These are phyloP conservation scores for Eurytoma californica DNA, from an alignment of 2,888 invertebrate species.

Conservation along the genomic window DNA sequence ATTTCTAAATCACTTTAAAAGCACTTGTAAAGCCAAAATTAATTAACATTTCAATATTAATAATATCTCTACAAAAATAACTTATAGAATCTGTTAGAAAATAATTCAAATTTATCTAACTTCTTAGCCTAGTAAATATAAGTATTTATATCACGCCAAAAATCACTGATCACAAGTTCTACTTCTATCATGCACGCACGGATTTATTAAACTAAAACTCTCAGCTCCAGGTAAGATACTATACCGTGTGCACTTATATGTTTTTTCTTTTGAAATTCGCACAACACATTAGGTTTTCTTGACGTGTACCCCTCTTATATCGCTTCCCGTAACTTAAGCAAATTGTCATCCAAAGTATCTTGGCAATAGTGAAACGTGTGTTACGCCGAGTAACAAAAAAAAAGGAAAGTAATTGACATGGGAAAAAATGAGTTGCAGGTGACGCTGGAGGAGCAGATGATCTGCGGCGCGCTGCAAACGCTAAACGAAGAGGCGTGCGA, in stretches of 20 bases:
- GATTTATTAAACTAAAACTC: conserved; percentile 50
- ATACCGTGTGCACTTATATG: conserved; percentile 2
- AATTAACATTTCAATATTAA: too few relatives aligned
- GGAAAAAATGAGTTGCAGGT: conserved; percentile 79
- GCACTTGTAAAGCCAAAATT: too few relatives aligned
- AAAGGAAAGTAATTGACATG: background rate
- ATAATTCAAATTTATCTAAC: too few relatives aligned
- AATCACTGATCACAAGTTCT: conserved; percentile 48
- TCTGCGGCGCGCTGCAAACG: conserved; percentile 93
- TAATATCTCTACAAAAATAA: too few relatives aligned
- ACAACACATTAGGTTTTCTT: background rate
- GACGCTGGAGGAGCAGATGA: conserved; percentile 95
- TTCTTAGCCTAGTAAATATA: too few relatives aligned
- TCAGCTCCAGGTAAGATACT: conserved; percentile 58
- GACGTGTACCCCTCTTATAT: conserved; percentile 19
- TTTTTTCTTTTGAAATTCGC: background rate
- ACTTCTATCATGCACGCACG: conserved; percentile 44
- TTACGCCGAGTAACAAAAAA: conserved; percentile 9
- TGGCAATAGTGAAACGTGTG: too few relatives aligned
- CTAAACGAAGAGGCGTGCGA: conserved; percentile 95
- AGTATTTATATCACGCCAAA: background rate
- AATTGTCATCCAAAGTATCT: too few relatives aligned
- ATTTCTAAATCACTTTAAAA: too few relatives aligned
- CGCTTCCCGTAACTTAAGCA: background rate
- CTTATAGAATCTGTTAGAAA: too few relatives aligned